Conservation (phyloP, 1,140 invertebrate genomes). For the Tribolium castaneum region DNA sequence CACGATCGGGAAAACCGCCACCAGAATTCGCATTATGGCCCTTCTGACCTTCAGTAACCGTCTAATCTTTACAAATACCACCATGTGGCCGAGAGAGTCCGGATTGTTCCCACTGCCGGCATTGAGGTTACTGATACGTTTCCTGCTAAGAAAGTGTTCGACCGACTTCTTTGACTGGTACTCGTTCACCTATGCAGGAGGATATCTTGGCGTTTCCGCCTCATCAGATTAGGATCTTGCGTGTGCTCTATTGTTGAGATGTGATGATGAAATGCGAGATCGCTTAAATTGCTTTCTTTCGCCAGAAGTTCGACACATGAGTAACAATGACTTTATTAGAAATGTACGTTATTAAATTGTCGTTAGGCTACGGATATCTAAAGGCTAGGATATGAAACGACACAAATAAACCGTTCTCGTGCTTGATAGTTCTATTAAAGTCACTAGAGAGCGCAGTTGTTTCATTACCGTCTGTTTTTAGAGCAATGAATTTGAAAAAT, state of each 20-base stretch:
- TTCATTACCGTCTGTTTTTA: too few species aligned
- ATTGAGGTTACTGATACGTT: conserved; percentile 34
- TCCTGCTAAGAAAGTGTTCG: conserved; percentile 29
- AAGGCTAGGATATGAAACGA: too few species aligned
- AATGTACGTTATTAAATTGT: not conserved
- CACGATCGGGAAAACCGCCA: not conserved
- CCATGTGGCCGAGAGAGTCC: conserved; percentile 24
- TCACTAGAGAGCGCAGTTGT: too few species aligned
- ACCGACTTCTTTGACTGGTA: conserved; percentile 21
- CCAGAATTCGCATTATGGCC: not conserved
- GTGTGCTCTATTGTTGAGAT: conserved; percentile 3
- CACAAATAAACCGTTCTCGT: too few species aligned
- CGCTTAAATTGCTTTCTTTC: conserved; percentile 10
- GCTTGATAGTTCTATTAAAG: too few species aligned
- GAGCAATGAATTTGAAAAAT: too few species aligned
- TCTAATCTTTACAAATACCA: not conserved
- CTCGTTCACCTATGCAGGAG: conserved; percentile 16
- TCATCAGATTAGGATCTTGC: conserved; percentile 16
- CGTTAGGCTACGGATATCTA: too few species aligned
- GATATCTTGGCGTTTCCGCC: conserved; percentile 16
- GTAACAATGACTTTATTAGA: not conserved
- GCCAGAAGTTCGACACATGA: not conserved
- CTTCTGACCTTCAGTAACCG: not conserved
- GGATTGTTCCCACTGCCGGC: conserved; percentile 31
- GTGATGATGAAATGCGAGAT: conserved; percentile 15